Evolutionary conservation across 2,888 invertebrate species (phyloP).

Genomic region (Boloria euphrosyne): DNA sequence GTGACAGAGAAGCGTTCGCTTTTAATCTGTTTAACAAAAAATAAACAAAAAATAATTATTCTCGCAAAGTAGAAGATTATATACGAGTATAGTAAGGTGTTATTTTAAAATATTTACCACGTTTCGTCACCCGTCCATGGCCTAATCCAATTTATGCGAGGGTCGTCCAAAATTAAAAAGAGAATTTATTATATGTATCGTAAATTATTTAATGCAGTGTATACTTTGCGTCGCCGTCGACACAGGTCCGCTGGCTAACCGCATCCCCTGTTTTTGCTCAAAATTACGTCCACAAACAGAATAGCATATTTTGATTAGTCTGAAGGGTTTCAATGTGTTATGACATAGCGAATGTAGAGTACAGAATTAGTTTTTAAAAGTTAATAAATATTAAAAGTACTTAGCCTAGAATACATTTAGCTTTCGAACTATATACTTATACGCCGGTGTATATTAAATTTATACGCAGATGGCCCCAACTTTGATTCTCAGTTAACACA

Average conservation of each 20-base stretch:
- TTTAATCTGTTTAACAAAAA: background rate
- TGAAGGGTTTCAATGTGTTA: slow-evolving; percentile 47
- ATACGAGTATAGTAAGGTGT: background rate
- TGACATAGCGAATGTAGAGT: slow-evolving; percentile 49
- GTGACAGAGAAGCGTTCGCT: no score
- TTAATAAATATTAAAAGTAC: slow-evolving; percentile 34
- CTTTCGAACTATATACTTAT: no score
- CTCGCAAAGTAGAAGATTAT: background rate
- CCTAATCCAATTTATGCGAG: slow-evolving; percentile 12
- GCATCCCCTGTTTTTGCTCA: slow-evolving; percentile 66
- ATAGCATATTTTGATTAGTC: slow-evolving; percentile 75
- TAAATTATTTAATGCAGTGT: slow-evolving; percentile 76
- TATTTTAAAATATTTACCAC: slow-evolving; percentile 5
- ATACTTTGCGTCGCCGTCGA: slow-evolving; percentile 39
- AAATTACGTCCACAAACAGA: slow-evolving; percentile 68
- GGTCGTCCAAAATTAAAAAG: slow-evolving; percentile 68
- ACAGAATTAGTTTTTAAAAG: slow-evolving; percentile 56
- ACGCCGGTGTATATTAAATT: no score
- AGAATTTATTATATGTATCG: slow-evolving; percentile 76
- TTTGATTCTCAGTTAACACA: no score
- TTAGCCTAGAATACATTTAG: no score
- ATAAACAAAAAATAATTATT: background rate
- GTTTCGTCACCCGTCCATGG: slow-evolving; percentile 6
- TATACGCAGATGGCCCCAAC: no score
- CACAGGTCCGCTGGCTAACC: slow-evolving; percentile 53